Evolutionary conservation across 2,797 vertebrate genomes (phyloP), one percentile per base, ranked within the genome.

Genomic region (Morelia viridis): DNA sequence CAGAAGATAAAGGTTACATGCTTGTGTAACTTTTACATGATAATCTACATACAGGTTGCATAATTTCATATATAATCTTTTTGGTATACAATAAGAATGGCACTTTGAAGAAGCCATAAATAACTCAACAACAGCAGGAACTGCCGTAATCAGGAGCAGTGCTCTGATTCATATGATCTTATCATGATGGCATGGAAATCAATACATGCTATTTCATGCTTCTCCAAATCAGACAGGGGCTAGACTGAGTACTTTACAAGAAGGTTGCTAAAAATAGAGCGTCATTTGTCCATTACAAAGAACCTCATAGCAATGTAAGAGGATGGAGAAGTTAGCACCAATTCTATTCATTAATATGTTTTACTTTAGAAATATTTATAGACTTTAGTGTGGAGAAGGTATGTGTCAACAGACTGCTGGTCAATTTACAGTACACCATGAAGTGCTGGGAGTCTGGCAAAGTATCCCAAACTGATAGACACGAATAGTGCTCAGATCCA

Each of bases 321-420:
- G 8, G 3, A 26, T 24, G 22, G 12, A 24, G 58, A 57, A 83
- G 22, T 61, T 28, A 28, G 9, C 13, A 65, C 13, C 58, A 65
- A 3, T 71, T 71, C 31, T 17, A 68, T 56, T 50, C 46, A 90
- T 6, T 26, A 28, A 28, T 9, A 19, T 31, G 65, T 91, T 19
- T 88, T 41, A 31, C 64, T 92, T 88, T 71, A 31, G 31, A 91
- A 83, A 62, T 31, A 80, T n/a, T 57, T 71, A 53, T 71, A 71
- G 31, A n/a, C 26, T 41, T 88, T 80, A 35, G 19, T 4, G 11
- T 62, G 26, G 22, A 80, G 58, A 24, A 62, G 13, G 9, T 35
- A 46, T 17, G 31, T 13, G n/a, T 15, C 9, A 76, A 76, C 10
- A 91, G 61, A 64, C 22, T 6, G n/a, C 61, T 68, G 31, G 4